A percentile compares a stretch with the other conserved stretches of the same genome.
phyloP scores from a whole-genome alignment of 2,113 vertebrate genomes.

The Laterallus jamaicensis region DNA sequence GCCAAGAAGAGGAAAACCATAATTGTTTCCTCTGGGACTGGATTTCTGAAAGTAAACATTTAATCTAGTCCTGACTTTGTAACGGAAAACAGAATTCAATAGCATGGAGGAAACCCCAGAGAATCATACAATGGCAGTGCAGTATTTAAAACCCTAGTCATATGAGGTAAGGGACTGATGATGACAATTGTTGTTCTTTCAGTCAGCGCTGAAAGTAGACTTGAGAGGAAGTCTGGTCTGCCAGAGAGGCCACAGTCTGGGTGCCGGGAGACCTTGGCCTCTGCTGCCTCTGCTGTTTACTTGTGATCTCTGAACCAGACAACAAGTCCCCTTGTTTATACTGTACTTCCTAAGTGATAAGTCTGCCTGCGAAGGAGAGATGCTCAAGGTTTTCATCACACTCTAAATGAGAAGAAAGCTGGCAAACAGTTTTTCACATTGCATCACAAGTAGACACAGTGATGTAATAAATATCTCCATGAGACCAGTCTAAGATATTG shows the following conservation, averaged over 20 bases:
- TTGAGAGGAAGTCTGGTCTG: conserved; percentile 6
- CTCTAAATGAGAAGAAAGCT: not conserved
- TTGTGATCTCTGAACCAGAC: not conserved
- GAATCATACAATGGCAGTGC: not conserved
- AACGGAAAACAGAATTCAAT: conserved; percentile 42
- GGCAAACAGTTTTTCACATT: not conserved
- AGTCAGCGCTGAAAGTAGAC: not conserved
- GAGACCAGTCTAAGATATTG: not conserved
- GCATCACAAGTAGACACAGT: rapidly evolving
- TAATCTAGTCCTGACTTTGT: not conserved
- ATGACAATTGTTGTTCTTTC: not conserved
- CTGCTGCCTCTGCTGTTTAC: not conserved
- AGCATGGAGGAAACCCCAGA: conserved; percentile 4
- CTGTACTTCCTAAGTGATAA: not conserved
- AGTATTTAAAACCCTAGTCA: not conserved
- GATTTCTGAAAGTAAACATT: conserved; percentile 36
- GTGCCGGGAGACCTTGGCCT: not conserved
- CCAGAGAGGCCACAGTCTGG: not conserved
- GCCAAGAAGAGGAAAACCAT: conserved; percentile 17
- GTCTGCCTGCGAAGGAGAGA: not conserved
- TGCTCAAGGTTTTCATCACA: not conserved
- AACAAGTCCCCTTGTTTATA: not conserved
- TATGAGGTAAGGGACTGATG: not conserved
- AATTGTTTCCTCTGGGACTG: conserved; percentile 16
- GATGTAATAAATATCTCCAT: not conserved